Base-by-base conservation (phyloP, 2,113 vertebrate species). In the Lethenteron reissneri region DNA sequence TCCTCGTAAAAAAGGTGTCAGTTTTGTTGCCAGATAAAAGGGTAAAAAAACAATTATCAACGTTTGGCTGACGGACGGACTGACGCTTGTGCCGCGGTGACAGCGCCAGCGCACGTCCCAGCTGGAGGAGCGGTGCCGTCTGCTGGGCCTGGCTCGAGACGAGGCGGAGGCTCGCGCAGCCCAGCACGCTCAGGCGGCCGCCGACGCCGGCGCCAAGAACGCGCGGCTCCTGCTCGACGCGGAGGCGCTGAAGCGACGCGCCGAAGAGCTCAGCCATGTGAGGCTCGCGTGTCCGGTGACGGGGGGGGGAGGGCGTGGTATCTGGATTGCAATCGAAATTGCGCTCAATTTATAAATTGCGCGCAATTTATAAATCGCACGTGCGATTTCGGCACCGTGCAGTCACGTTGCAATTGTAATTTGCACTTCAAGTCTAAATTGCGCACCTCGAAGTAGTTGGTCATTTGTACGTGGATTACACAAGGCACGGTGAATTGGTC, bases 181-280 rank as follows among this genome's bases (percentile, higher is more conserved):
- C 71, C 88, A 87, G 79, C 91, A 96, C 78, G 88, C 87, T 57
- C 85, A 92, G 73, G 76, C 71, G 14, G 77, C 85, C 72, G 78
- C 80, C 0, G 88, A 94, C 57, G 81, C 86, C 57, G 88, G 91
- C 70, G 80, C 81, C 8, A 84, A 80, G 76, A 84, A 79, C 64
- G 77, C 73, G 71, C 88, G 92, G 74, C 78, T 87, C 71, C 78
- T 73, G 76, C 70, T 85, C 5, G 84, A 89, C 70, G 77, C 78
- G 64, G 88, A 90, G 3, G 76, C 81, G 4, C 81, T 91, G 73
- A 79, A 75, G 25, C 83, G 85, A 72, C 81, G 81, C 69, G 75
- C 88, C 2, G 85, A 91, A 21, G 87, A 89, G 69, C 82, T 92
- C 15, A 87, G 90, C 77, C 87, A 89, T 90, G 92, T 95, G 75